A percentile compares a stretch with the other conserved stretches of the same genome.
phyloP scores from a whole-genome alignment of 2,888 invertebrate species.

The Scrobipalpa atriplicella region DNA sequence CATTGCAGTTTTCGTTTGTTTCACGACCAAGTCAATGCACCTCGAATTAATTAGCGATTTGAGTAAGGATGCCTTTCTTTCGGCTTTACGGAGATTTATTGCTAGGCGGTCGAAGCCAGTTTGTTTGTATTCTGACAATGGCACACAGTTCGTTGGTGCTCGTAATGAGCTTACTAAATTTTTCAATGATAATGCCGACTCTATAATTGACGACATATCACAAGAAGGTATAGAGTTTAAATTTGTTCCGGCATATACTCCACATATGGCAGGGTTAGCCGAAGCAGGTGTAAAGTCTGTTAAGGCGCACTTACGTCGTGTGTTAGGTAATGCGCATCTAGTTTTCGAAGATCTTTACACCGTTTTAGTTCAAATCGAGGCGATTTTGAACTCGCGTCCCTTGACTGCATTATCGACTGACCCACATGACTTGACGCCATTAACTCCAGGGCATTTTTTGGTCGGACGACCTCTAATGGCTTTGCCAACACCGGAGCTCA shows the following conservation, averaged over 20 bases:
- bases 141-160: slow-evolving; percentile 33
- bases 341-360: slow-evolving; percentile 32
- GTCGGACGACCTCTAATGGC: slow-evolving; percentile 31
- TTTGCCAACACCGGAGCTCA: slow-evolving; percentile 25
- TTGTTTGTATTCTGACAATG: slow-evolving; percentile 31
- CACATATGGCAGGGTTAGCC: slow-evolving; percentile 26
- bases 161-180: slow-evolving; percentile 23
- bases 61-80: neutral
- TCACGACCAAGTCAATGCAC: slow-evolving; percentile 3
- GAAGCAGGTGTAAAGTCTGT: slow-evolving; percentile 17
- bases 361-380: slow-evolving; percentile 32
- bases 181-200: slow-evolving; percentile 7
- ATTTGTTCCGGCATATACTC: slow-evolving; percentile 28
- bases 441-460: slow-evolving; percentile 31
- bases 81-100: slow-evolving; percentile 6
- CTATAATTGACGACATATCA: neutral
- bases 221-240: slow-evolving; percentile 30
- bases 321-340: slow-evolving; percentile 21
- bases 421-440: slow-evolving; percentile 28
- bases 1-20: slow-evolving; percentile 16
- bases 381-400: slow-evolving; percentile 35
- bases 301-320: slow-evolving; percentile 25
- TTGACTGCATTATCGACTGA: slow-evolving; percentile 32
- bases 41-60: slow-evolving; percentile 1
- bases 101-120: neutral